Conservation (phyloP, 2,797 vertebrate genomes). For the Poecilia gillii region DNA sequence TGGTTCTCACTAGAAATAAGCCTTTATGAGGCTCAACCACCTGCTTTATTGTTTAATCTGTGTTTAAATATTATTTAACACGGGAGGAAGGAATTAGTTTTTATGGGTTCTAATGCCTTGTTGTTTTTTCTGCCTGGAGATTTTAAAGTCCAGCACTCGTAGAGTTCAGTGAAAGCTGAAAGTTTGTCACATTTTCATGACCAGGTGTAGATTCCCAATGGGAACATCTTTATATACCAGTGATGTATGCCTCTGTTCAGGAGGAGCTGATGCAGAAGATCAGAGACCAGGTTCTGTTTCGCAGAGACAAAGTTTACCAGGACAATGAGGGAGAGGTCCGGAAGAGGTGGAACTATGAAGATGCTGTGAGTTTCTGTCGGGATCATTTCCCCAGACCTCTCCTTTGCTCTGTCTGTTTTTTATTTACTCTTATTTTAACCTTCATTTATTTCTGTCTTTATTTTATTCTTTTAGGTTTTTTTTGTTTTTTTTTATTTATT, state of each 20-base stretch:
- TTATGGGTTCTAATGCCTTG: background rate
- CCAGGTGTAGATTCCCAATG: background rate
- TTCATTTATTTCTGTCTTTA: background rate
- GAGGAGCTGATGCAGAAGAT: conserved; percentile 83
- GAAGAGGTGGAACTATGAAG: conserved; percentile 86
- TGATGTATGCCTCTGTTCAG: conserved; percentile 51
- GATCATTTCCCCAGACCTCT: background rate
- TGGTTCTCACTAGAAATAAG: background rate
- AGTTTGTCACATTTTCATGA: background rate
- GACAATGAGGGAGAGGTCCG: conserved; percentile 85
- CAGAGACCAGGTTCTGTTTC: conserved; percentile 78
- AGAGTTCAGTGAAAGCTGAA: background rate
- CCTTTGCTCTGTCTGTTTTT: background rate
- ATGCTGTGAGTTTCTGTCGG: conserved; percentile 73
- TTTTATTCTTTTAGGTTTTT: background rate
- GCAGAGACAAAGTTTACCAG: conserved; percentile 79
- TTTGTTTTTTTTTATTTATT: background rate
- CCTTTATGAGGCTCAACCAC: background rate
- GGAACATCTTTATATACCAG: background rate
- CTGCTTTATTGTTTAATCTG: too few species aligned
- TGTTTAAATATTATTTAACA: background rate
- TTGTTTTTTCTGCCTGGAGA: background rate
- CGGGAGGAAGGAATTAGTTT: background rate
- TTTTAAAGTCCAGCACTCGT: background rate
- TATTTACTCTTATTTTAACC: background rate